Evolutionary conservation across 2,797 vertebrate genomes (phyloP).

Genomic region (Phoebastria nigripes): DNA sequence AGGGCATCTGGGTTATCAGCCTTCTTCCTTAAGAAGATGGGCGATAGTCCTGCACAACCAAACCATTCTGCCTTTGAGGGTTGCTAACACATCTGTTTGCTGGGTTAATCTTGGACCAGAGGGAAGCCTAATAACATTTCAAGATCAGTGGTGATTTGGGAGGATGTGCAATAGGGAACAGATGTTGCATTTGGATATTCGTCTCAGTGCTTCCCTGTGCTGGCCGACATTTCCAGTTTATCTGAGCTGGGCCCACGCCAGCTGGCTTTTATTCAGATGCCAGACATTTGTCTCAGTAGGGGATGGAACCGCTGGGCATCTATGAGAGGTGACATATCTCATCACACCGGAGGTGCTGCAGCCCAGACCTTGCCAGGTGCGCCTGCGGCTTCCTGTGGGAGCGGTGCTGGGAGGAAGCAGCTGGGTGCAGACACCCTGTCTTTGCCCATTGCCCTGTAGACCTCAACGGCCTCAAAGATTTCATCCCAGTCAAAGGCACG

Average conservation of each 20-base stretch:
- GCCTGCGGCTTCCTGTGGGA: neutral
- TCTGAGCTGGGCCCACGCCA: neutral
- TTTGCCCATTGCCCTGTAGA: neutral
- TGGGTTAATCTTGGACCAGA: neutral
- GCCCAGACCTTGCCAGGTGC: neutral
- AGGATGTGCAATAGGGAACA: conserved; percentile 17
- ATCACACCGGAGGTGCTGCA: neutral
- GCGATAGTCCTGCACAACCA: neutral
- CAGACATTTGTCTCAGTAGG: neutral
- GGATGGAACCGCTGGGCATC: neutral
- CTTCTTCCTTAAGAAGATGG: neutral
- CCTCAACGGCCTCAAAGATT: neutral
- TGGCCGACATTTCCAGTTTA: neutral
- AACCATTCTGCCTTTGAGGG: neutral
- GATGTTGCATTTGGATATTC: conserved; percentile 21
- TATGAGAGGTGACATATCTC: neutral
- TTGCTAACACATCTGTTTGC: neutral
- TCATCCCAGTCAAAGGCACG: neutral
- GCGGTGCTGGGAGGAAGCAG: neutral
- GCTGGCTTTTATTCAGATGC: neutral
- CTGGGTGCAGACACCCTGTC: neutral
- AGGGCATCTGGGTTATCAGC: neutral
- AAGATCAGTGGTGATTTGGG: neutral
- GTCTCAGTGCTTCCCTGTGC: neutral
- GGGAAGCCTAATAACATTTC: neutral